Evolutionary conservation across 2,113 vertebrate species (phyloP), one percentile per base, ranked within the genome.

Genomic region (Labeo rohita): DNA sequence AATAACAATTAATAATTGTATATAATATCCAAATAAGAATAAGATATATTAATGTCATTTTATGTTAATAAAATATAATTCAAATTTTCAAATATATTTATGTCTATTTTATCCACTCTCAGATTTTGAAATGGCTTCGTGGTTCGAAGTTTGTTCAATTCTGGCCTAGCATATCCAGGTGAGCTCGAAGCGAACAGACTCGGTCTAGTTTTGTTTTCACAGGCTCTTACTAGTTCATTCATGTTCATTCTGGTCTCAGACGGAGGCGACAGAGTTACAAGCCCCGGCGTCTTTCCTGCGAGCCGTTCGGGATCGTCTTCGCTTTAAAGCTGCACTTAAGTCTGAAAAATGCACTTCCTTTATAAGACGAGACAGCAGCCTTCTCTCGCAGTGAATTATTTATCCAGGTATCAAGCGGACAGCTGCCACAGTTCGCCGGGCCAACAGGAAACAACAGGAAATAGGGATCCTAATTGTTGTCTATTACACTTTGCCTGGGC

Each of bases 281-380:
- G 8, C 36, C 4, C 18, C 11, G 13, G 10, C 43, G n/a, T 82
- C 61, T 6, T 70, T 11, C 81, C 56, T 52, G 34, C 11, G 9
- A 47, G 70, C 8, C 72, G 72, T 23, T 49, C 72, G 2, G 18
- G 72, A 74, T 54, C 4, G 15, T 45, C 49, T 79, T 77, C 80
- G 47, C 56, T 83, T 83, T 86, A 59, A 86, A 84, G 76, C 79
- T 89, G 88, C 88, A 89, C 88, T 89, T 86, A 86, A 34, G 78
- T 76, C 83, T 86, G 63, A 86, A 80, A 68, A 13, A 78, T 70
- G 85, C 87, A 88, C 83, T 89, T 89, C 45, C 84, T 80, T 43
- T 66, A 73, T 82, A 36, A 72, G 28, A 72, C 12, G 43, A 85
- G 63, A 87, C 84, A 80, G 39, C 34, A 72, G 72, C 68, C 59